Base-by-base conservation (phyloP, 2,888 invertebrate species). In the Gymnocheta viridis region DNA sequence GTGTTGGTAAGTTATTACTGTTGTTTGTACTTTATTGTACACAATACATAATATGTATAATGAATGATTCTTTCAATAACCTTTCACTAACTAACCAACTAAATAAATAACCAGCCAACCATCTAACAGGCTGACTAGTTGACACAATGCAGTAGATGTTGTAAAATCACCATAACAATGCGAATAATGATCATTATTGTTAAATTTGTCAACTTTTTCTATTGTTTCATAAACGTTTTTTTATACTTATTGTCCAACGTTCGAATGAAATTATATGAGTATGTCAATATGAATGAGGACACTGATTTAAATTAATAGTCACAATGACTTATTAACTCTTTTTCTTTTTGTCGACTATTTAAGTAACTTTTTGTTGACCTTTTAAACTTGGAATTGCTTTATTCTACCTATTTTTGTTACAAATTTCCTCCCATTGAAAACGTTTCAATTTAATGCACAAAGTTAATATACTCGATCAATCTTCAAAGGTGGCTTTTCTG, bases 401-500 rank as follows among this genome's bases (percentile, higher is more conserved):
- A n/a, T n/a, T 67, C 0, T 60, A 38, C 69, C 60, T 67, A 54
- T 60, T 41, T 17, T n/a, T n/a, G 4, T 32, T 7, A 32, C 32
- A 56, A 35, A 29, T 66, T 76, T n/a, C 47, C 27, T 60, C 51
- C 35, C 35, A 14, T 76, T 56, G n/a, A 24, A 44, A 47, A 3
- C 44, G 4, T n/a, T 27, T 58, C 47, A 49, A 32, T 44, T 70
- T 27, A 49, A 41, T 10, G 44, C 17, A 49, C 22, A 56, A 69
- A 54, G 35, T 73, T 73, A 82, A 73, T 47, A 66, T 54, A 69
- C 73, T 73, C 78, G 54, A 83, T 83, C 83, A 80, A 83, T 80
- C 70, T 66, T 49, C 35, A 22, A 49, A 41, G 27, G 60, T 66
- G 58, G 56, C 27, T 17, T 62, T 44, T 14, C 60, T 41, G 27